Percentiles rank a stretch among this genome's conserved stretches.
phyloP scores from a whole-genome alignment of 2,797 vertebrate genomes.

The Pangasius mekongensis region DNA sequence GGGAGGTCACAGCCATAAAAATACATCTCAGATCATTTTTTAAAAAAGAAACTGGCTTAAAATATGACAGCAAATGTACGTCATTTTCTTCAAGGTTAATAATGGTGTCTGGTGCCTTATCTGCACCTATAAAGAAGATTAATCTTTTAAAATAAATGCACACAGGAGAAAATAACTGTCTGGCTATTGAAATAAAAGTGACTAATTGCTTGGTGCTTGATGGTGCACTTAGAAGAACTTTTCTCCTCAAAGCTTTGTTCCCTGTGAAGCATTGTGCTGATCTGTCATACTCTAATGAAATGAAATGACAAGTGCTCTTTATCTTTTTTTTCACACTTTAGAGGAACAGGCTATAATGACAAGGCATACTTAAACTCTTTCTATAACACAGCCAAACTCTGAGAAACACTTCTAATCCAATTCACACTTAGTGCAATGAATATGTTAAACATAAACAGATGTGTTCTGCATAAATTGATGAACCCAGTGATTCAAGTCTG shows the following conservation, averaged over 20 bases:
- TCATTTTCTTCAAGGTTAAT: slow-evolving; percentile 29
- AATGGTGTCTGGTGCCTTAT: slow-evolving; percentile 7
- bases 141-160: slow-evolving; percentile 31
- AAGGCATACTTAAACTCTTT: neutral
- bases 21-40: slow-evolving; percentile 1
- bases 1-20: slow-evolving; percentile 26
- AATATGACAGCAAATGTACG: slow-evolving; percentile 10
- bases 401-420: neutral
- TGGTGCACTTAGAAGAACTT: slow-evolving; percentile 28
- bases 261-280: slow-evolving; percentile 13
- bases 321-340: neutral
- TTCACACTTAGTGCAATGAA: slow-evolving; percentile 9
- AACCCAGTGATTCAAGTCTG: neutral
- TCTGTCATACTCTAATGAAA: slow-evolving; percentile 19
- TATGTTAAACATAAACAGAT: neutral
- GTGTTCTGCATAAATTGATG: neutral
- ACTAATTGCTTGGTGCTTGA: slow-evolving; percentile 18
- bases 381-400: neutral
- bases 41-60: neutral
- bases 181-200: slow-evolving; percentile 27
- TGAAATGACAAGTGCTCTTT: slow-evolving; percentile 11
- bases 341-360: slow-evolving; percentile 9
- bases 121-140: slow-evolving; percentile 17
- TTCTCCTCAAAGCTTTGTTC: slow-evolving; percentile 19
- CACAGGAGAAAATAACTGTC: slow-evolving; percentile 2